Evolutionary conservation across 35 echinoderm and acorn worm species (phyloP).

Genomic region (Apostichopus californicus): DNA sequence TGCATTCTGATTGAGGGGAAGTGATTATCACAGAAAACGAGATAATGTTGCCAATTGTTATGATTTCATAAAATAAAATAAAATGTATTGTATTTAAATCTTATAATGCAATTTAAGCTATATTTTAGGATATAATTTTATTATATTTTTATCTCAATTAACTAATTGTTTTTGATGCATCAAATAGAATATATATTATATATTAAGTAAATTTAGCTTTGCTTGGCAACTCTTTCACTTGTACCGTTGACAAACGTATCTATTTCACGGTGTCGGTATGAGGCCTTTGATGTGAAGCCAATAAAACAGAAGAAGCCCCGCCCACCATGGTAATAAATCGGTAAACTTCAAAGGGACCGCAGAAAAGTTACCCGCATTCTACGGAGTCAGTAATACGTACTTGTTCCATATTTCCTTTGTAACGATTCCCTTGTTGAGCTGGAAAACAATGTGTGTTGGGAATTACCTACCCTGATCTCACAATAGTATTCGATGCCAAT

Average conservation of each 20-base stretch:
- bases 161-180: neutral
- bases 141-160: neutral
- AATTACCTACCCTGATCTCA: constrained; percentile 25
- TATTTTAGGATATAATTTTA: neutral
- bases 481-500: neutral
- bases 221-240: constrained; percentile 1
- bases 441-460: constrained; percentile 26
- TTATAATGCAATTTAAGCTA: neutral
- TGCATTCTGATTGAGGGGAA: neutral
- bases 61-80: neutral
- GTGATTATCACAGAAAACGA: neutral
- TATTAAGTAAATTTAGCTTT: neutral
- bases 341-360: constrained; percentile 34
- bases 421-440: constrained; percentile 17
- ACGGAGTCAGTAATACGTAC: constrained; percentile 28
- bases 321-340: constrained; percentile 52
- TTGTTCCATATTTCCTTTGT: constrained; percentile 53
- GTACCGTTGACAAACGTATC: constrained; percentile 25
- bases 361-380: constrained; percentile 43
- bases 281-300: constrained; percentile 46
- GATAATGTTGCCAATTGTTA: constrained; percentile 4
- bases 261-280: constrained; percentile 50
- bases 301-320: constrained; percentile 57
- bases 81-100: neutral
- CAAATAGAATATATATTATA: neutral